Percentiles rank a stretch among this genome's conserved stretches.
Evolutionary conservation across 2,113 vertebrate species (phyloP).

Genomic region (Vireo altiloquus): DNA sequence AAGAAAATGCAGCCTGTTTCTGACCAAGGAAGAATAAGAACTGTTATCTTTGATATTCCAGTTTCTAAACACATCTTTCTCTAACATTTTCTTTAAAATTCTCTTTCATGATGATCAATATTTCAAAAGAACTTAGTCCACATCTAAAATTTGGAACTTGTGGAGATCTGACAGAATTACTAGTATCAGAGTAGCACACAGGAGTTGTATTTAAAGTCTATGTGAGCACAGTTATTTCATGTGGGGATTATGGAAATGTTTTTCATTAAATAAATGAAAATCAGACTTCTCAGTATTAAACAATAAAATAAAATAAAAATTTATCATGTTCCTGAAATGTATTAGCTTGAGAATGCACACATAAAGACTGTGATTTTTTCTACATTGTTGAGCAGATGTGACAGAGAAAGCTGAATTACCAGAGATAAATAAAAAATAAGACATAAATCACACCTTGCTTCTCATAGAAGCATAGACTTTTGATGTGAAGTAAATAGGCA

Average conservation of each 20-base stretch:
- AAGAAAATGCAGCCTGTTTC: not conserved
- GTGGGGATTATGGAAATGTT: not conserved
- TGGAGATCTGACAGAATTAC: not conserved
- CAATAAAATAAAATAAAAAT: not conserved
- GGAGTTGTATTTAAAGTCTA: not conserved
- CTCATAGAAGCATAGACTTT: not conserved
- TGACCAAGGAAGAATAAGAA: not conserved
- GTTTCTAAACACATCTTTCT: not conserved
- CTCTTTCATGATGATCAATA: not conserved
- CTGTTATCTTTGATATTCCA: not conserved
- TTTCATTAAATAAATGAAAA: not conserved
- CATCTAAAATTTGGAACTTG: not conserved
- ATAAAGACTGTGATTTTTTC: not conserved
- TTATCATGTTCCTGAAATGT: not conserved
- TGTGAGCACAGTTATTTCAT: not conserved
- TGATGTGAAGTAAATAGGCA: not conserved
- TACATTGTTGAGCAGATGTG: not conserved
- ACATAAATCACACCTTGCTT: not conserved
- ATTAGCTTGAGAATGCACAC: not conserved
- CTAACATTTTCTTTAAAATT: not conserved
- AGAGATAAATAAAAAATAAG: not conserved
- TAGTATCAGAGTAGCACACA: not conserved
- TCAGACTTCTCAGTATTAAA: not conserved
- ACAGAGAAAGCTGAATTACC: not conserved
- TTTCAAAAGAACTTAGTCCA: not conserved